These are phyloP conservation scores for Pangasianodon gigas DNA, from an alignment of 2,113 vertebrate genomes.

Conservation along the genomic window DNA sequence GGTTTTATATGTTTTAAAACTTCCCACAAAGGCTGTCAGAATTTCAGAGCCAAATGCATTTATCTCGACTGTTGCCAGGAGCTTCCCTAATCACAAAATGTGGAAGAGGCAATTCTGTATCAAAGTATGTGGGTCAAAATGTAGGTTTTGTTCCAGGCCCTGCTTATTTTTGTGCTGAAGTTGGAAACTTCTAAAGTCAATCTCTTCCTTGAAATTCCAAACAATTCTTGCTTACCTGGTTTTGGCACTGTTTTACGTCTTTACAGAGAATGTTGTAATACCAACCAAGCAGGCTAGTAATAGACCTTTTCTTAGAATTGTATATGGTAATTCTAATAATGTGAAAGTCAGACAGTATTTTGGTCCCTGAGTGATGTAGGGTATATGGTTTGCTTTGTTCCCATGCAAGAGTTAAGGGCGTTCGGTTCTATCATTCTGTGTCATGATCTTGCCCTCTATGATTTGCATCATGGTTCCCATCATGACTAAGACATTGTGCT, in stretches of 20 bases:
- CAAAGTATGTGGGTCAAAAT: slow-evolving; percentile 12
- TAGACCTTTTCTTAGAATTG: neutral
- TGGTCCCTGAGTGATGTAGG: neutral
- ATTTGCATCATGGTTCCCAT: neutral
- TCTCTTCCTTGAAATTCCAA: neutral
- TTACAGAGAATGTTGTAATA: neutral
- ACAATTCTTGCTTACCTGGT: neutral
- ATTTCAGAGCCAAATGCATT: neutral
- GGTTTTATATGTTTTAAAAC: neutral
- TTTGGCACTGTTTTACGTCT: neutral
- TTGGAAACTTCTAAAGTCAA: neutral
- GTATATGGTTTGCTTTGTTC: neutral
- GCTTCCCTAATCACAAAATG: neutral
- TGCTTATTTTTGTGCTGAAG: neutral
- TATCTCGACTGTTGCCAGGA: neutral
- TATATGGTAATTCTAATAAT: neutral
- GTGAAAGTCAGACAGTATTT: neutral
- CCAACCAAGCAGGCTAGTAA: neutral
- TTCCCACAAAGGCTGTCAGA: neutral
- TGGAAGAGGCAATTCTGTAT: neutral
- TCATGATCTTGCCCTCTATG: neutral
- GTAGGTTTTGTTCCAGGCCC: neutral
- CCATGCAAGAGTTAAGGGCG: neutral
- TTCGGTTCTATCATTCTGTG: neutral
- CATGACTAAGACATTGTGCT: neutral